Evolutionary conservation across 2,797 vertebrate genomes (phyloP).

Genomic region (Orientallactaga sibirica): DNA sequence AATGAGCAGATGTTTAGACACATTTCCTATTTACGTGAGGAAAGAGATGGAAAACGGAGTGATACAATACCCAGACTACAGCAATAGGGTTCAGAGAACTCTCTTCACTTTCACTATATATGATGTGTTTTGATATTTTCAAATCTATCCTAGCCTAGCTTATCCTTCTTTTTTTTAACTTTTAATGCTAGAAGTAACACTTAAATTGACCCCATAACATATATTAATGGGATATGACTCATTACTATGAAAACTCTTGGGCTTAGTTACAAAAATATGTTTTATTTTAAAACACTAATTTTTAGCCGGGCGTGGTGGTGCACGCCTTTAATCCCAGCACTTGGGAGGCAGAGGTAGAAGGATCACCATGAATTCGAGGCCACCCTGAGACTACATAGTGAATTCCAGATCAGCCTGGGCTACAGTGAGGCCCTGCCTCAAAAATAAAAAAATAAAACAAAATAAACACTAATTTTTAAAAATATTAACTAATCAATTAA

Average conservation of each 20-base stretch:
- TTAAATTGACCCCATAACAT: not conserved
- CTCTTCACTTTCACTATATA: not conserved
- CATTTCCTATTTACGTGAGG: not conserved
- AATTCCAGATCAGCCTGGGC: too few relatives aligned
- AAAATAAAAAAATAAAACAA: too few relatives aligned
- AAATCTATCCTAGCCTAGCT: not conserved
- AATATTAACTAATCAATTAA: too few relatives aligned
- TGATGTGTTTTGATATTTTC: not conserved
- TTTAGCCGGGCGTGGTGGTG: too few relatives aligned
- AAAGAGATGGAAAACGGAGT: not conserved
- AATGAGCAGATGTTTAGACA: not conserved
- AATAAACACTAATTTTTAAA: not conserved
- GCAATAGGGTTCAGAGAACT: not conserved
- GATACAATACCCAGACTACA: not conserved
- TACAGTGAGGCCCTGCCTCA: too few relatives aligned
- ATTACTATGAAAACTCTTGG: not conserved
- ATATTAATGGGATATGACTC: not conserved
- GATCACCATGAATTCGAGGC: too few relatives aligned
- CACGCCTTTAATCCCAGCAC: too few relatives aligned
- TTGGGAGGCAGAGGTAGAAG: too few relatives aligned
- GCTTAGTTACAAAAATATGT: conserved; percentile 2
- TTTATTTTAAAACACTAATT: not conserved
- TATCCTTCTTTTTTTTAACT: not conserved
- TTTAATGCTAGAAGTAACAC: conserved; percentile 10
- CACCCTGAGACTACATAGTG: too few relatives aligned